Evolutionary conservation across 1,140 invertebrate genomes (phyloP).

Genomic region (Yoshiicerus persimilis): DNA sequence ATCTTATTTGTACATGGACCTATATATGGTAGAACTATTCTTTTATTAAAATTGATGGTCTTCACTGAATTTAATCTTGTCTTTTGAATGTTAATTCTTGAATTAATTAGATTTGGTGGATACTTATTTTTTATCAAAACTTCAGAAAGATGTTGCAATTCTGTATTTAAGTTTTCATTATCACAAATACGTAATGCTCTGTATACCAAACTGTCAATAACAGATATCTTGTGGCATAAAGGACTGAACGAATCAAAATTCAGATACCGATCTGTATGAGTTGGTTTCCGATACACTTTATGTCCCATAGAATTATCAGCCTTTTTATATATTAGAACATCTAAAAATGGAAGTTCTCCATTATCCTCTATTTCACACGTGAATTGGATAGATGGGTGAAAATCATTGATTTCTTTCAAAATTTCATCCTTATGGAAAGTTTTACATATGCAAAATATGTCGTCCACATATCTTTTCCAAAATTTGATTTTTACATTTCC

Average conservation of each 20-base stretch:
- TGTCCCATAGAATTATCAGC: background rate
- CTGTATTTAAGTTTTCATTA: background rate
- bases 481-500: slow-evolving; percentile 16
- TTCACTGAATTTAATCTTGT: background rate
- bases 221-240: background rate
- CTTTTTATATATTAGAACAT: slow-evolving; percentile 20
- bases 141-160: background rate
- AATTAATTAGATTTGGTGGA: background rate
- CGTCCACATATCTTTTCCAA: slow-evolving; percentile 36
- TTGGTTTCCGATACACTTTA: background rate
- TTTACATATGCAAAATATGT: background rate
- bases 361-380: slow-evolving; percentile 45
- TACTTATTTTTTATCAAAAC: background rate
- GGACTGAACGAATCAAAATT: slow-evolving; percentile 22
- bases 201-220: background rate
- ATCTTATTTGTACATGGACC: background rate
- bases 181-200: slow-evolving; percentile 16
- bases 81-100: background rate
- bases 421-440: background rate
- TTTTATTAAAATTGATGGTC: background rate
- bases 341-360: slow-evolving; percentile 40
- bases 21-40: background rate
- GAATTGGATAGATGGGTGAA: slow-evolving; percentile 8
- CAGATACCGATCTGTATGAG: background rate
- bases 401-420: background rate